These are phyloP conservation scores for Drosophila mayri DNA, from an alignment of 1,140 invertebrate genomes.

Conservation along the genomic window DNA sequence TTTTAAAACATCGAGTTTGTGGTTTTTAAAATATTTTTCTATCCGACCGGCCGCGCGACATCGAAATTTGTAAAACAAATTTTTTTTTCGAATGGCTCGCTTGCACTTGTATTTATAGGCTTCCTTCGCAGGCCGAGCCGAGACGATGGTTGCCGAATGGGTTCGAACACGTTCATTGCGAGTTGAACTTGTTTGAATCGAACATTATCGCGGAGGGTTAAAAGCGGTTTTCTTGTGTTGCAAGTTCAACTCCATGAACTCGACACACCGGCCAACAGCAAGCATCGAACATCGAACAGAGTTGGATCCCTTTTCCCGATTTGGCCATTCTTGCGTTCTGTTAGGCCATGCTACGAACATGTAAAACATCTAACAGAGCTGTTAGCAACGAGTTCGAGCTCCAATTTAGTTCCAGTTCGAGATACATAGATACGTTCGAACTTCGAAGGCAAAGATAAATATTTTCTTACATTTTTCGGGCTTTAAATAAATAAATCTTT, in stretches of 20 bases:
- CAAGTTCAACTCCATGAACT: not conserved
- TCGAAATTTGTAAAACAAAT: not conserved
- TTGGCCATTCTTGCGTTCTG: not conserved
- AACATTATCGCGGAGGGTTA: not conserved
- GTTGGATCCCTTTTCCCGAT: not conserved
- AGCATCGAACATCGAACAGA: not conserved
- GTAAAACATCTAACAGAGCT: not conserved
- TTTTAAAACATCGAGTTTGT: not conserved
- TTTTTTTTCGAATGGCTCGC: not conserved
- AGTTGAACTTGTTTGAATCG: not conserved
- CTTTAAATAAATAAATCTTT: not conserved
- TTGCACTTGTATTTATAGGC: conserved; percentile 5
- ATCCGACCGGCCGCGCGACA: not conserved
- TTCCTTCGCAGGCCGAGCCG: not conserved
- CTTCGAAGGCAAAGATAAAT: not conserved
- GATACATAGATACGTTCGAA: not conserved
- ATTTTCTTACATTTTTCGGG: not conserved
- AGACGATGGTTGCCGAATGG: not conserved
- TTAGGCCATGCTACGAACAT: not conserved
- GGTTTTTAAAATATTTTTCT: not conserved
- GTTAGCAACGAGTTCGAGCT: not conserved
- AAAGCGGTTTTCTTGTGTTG: not conserved
- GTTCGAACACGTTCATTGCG: not conserved
- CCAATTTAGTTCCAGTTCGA: not conserved
- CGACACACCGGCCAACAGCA: not conserved